Conservation (phyloP, 1,140 invertebrate species). For the Lepidurus packardi region DNA sequence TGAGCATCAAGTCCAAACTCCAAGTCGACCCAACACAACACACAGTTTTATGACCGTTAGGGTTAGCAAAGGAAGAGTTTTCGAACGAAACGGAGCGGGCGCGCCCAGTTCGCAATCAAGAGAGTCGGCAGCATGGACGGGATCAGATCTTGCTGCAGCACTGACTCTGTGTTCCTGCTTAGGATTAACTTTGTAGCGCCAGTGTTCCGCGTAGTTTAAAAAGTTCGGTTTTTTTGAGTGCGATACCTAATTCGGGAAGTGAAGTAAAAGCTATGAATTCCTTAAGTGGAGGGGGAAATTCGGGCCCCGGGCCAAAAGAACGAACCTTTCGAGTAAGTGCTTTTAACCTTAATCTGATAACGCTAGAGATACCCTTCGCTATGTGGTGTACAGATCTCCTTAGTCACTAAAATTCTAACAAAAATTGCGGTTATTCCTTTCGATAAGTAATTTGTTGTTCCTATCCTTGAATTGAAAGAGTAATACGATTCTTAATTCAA, state of each 20-base stretch:
- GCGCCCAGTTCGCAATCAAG: background rate
- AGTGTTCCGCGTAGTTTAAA: too few relatives aligned
- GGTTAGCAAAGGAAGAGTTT: background rate
- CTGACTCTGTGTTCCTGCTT: background rate
- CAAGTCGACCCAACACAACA: background rate
- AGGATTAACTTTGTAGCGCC: background rate
- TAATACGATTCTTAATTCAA: too few relatives aligned
- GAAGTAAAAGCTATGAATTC: background rate
- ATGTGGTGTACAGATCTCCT: too few relatives aligned
- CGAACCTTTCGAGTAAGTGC: background rate
- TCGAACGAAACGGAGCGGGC: background rate
- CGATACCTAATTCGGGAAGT: background rate
- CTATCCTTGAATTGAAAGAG: too few relatives aligned
- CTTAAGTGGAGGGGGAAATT: background rate
- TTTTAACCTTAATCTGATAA: too few relatives aligned
- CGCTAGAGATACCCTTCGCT: too few relatives aligned
- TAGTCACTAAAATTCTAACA: too few relatives aligned
- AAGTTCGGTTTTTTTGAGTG: too few relatives aligned
- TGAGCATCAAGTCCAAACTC: background rate
- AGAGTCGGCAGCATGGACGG: background rate
- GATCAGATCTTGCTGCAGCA: background rate
- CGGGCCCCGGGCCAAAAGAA: background rate
- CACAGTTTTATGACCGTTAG: background rate
- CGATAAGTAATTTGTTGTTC: too few relatives aligned
- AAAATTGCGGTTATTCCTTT: too few relatives aligned